Conservation (phyloP, 2,888 invertebrate genomes). For the Melanophora roralis region DNA sequence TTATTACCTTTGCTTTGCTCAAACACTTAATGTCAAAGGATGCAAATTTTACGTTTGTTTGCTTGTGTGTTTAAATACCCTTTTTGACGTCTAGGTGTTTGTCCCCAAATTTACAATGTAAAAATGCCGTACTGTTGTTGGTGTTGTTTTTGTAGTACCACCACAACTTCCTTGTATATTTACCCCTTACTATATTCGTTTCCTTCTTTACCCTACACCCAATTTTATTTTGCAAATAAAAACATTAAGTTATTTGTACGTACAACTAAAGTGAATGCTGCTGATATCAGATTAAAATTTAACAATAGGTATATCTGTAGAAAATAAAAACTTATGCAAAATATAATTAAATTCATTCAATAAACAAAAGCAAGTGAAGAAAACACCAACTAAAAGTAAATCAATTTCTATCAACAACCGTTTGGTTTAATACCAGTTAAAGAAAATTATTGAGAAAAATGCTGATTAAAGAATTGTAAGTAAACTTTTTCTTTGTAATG, state of each 20-base stretch:
- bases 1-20: too few species aligned
- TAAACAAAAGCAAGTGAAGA: slow-evolving; percentile 8
- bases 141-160: too few species aligned
- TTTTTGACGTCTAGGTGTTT: too few species aligned
- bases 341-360: slow-evolving; percentile 3
- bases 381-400: too few species aligned
- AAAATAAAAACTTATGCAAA: slow-evolving; percentile 31
- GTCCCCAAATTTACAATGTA: too few species aligned
- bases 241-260: slow-evolving; percentile 9
- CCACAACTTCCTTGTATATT: too few species aligned
- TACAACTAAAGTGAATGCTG: slow-evolving; percentile 51
- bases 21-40: too few species aligned
- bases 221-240: slow-evolving; percentile 13
- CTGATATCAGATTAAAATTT: slow-evolving; percentile 48
- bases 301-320: slow-evolving; percentile 1
- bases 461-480: slow-evolving; percentile 75
- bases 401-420: not conserved
- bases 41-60: too few species aligned
- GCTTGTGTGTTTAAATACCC: too few species aligned
- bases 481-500: slow-evolving; percentile 48
- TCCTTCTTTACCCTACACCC: slow-evolving; percentile 45
- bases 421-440: slow-evolving; percentile 3
- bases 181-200: slow-evolving; percentile 56
- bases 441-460: slow-evolving; percentile 64
- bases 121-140: too few species aligned